Conservation (phyloP, 2,113 vertebrate species). For the Delphinapterus leucas region DNA sequence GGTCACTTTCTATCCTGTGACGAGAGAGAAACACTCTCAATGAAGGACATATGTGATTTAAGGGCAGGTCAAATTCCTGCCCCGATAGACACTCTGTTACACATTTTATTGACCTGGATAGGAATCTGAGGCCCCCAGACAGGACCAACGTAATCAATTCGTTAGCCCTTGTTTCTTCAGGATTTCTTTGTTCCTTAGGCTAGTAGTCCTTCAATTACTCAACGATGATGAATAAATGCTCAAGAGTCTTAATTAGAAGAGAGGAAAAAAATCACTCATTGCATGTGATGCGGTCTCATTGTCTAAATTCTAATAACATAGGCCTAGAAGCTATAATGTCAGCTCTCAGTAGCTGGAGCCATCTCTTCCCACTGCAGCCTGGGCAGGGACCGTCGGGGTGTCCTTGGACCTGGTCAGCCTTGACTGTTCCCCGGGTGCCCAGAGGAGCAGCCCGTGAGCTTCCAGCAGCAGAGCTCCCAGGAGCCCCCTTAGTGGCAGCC, state of each 20-base stretch:
- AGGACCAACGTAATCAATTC: background rate
- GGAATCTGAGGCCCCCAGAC: background rate
- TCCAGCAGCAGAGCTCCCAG: background rate
- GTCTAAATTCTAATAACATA: background rate
- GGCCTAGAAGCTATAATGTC: background rate
- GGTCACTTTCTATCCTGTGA: background rate
- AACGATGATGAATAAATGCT: background rate
- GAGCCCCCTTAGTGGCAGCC: background rate
- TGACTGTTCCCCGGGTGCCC: background rate
- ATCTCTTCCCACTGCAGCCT: background rate
- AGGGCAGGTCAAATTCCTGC: background rate
- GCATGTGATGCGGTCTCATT: background rate
- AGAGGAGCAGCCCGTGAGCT: background rate
- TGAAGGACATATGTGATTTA: background rate
- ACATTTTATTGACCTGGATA: background rate
- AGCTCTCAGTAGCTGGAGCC: background rate
- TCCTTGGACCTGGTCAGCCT: background rate
- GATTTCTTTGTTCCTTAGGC: background rate
- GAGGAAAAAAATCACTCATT: background rate
- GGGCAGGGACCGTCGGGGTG: background rate
- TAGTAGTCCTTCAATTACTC: background rate
- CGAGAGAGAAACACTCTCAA: background rate
- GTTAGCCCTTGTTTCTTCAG: background rate
- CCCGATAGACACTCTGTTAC: rapidly evolving
- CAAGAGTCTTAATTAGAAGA: background rate